Evolutionary conservation across 2,797 vertebrate genomes (phyloP), one percentile per base, ranked within the genome.

Genomic region (Ambastaia sidthimunki): DNA sequence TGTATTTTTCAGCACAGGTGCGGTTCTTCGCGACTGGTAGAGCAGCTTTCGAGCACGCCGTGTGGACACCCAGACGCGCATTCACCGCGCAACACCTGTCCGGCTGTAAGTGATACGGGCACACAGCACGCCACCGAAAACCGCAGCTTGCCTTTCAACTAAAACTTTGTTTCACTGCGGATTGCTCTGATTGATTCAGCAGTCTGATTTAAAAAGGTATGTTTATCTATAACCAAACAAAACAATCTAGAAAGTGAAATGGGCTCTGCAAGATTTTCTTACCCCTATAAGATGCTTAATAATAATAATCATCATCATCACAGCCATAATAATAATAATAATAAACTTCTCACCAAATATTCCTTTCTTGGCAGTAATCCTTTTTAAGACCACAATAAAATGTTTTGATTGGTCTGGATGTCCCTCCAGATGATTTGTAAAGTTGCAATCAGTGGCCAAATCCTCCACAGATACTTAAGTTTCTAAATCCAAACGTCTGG

Each of bases 321-420:
- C 4, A 28, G n/a, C n/a, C 47, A 65, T 37, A 55, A 59, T 25
- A 41, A 60, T 31, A 65, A 19, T 19, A 60, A 68, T 16, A 37
- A 73, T 41, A 78, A 77, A 44, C 18, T 66, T 69, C 66, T 80
- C 31, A 85, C 82, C 50, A 44, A 72, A 66, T 28, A 34, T 21
- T 78, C 25, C 25, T 9, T 70, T 25, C 13, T 31, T 69, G 70
- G 5, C 48, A 76, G 77, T 80, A 84, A 86, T 86, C 82, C 85
- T 66, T 72, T 47, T 25, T 25, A 4, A 71, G 47, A 73, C 41
- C 47, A 52, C 68, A 13, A 37, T 71, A 23, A 68, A 68, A 21
- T 34, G 9, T 16, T 57, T 73, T 16, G 11, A 25, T 62, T 76
- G 59, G 65, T 81, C 62, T 77, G 54, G 21, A 25, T n/a, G 62